These are phyloP conservation scores for Sepioteuthis lessoniana DNA, from an alignment of 2,888 invertebrate genomes.

Conservation along the genomic window DNA sequence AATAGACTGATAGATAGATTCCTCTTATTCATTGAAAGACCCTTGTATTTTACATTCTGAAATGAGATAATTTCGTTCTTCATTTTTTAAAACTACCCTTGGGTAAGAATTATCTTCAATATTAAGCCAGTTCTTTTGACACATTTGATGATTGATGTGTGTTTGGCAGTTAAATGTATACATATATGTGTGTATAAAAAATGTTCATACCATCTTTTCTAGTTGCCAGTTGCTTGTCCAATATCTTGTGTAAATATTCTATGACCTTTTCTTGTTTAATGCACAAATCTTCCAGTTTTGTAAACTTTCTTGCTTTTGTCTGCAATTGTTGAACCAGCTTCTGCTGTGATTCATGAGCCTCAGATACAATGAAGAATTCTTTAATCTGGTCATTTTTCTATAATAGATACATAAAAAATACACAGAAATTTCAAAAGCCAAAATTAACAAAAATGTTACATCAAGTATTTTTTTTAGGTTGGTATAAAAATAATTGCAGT, in stretches of 20 bases:
- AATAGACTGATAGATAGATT: no score
- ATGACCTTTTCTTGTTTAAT: slow-evolving; percentile 44
- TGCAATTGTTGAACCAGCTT: slow-evolving; percentile 1
- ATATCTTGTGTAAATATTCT: slow-evolving; percentile 15
- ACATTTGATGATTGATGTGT: no score
- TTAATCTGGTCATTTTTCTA: slow-evolving; percentile 43
- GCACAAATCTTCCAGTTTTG: slow-evolving; percentile 42
- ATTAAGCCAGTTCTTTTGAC: no score
- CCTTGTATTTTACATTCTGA: no score
- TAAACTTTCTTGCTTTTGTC: background rate
- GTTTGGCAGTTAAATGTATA: background rate
- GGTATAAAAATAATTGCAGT: background rate
- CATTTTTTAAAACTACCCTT: no score
- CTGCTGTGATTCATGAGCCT: slow-evolving; percentile 39
- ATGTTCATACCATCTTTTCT: background rate
- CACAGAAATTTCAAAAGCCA: background rate
- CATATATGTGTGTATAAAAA: background rate
- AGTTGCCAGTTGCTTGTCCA: background rate
- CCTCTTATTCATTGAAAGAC: no score
- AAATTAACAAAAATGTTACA: background rate
- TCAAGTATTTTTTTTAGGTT: no score
- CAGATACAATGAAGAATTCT: background rate
- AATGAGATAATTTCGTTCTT: no score
- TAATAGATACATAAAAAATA: background rate
- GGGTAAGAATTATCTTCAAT: no score